phyloP scores from a whole-genome alignment of 2,113 vertebrate species.

The Otus sunia region DNA sequence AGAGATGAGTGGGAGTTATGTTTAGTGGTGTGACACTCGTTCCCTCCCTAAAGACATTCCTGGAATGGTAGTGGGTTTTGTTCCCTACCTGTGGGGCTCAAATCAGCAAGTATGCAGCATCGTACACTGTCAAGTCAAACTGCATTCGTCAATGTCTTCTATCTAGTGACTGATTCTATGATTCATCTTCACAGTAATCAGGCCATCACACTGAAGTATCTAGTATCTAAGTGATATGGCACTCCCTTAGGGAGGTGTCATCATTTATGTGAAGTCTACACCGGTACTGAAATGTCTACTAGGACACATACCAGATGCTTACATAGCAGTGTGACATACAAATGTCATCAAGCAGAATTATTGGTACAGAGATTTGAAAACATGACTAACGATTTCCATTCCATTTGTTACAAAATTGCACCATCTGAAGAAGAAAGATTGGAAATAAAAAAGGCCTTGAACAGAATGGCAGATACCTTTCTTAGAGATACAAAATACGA shows the following conservation, averaged over 20 bases:
- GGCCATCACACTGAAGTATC: neutral
- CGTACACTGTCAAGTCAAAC: neutral
- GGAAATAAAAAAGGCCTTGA: too few species aligned
- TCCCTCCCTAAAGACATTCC: neutral
- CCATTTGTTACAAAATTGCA: neutral
- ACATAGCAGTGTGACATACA: neutral
- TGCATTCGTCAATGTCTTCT: neutral
- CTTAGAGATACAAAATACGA: neutral
- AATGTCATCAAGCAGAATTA: neutral
- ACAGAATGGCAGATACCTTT: neutral
- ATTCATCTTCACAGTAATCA: neutral
- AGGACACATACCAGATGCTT: neutral
- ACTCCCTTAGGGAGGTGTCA: neutral
- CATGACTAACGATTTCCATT: neutral
- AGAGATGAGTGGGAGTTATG: neutral
- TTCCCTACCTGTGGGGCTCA: neutral
- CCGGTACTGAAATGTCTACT: neutral
- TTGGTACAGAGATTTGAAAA: neutral
- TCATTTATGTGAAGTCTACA: neutral
- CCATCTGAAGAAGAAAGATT: neutral
- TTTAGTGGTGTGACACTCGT: neutral
- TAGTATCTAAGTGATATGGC: neutral
- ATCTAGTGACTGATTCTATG: neutral
- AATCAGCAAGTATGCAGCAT: neutral
- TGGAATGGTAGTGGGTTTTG: neutral